These are phyloP conservation scores for Calcarius lapponicus DNA, from an alignment of 2,797 vertebrate species.

Conservation along the genomic window DNA sequence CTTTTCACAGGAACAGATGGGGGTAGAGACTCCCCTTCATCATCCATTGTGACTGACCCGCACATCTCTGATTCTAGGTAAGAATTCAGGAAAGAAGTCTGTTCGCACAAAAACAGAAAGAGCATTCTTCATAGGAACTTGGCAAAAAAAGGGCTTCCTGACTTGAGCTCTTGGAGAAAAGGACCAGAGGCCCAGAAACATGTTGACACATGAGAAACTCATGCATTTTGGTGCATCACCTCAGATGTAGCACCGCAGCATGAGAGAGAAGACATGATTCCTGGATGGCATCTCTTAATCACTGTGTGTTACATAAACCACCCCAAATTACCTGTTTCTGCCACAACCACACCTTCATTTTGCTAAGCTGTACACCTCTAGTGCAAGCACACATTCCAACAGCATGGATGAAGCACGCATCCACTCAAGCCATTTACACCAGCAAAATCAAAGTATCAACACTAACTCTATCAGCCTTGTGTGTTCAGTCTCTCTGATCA, in stretches of 20 bases:
- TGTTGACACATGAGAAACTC: neutral
- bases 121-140: neutral
- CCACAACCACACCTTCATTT: neutral
- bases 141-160: neutral
- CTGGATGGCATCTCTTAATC: neutral
- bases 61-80: neutral
- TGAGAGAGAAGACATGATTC: fast-evolving
- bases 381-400: neutral
- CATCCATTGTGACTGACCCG: neutral
- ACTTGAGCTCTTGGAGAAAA: neutral
- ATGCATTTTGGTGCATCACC: neutral
- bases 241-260: neutral
- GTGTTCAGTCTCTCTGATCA: neutral
- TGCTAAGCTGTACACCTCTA: neutral
- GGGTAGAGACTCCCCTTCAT: neutral
- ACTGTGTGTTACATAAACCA: neutral
- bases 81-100: neutral
- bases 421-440: neutral
- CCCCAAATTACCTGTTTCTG: neutral
- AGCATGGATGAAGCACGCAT: fast-evolving
- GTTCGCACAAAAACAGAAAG: neutral
- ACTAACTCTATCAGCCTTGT: neutral
- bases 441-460: neutral
- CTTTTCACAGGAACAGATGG: neutral
- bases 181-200: neutral